Percentiles rank a stretch among this genome's conserved stretches.
phyloP scores from a whole-genome alignment of 2,888 invertebrate genomes.

The Hypomecis punctinalis region DNA sequence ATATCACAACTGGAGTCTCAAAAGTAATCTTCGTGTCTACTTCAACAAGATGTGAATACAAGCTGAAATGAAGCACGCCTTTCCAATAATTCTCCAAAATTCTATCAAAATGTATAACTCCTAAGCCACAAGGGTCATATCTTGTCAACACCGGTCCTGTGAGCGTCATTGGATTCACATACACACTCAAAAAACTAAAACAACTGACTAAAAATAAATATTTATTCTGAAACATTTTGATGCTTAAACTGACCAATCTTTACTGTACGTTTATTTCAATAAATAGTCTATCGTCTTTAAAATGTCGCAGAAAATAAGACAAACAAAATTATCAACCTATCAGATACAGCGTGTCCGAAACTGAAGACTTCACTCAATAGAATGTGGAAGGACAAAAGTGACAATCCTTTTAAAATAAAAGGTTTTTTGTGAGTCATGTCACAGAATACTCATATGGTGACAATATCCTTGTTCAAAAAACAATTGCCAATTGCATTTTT shows the following conservation, averaged over 20 bases:
- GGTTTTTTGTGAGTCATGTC: conserved; percentile 61
- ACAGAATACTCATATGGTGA: conserved; percentile 52
- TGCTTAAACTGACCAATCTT: conserved; percentile 1
- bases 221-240: conserved; percentile 22
- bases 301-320: conserved; percentile 14
- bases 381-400: conserved; percentile 40
- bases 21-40: conserved; percentile 63
- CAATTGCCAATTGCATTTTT: conserved; percentile 31
- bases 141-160: conserved; percentile 65
- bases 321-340: conserved; percentile 22
- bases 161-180: conserved; percentile 62
- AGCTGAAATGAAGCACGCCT: conserved; percentile 63
- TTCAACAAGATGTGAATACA: conserved; percentile 57
- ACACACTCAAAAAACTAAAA: conserved; percentile 37
- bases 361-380: conserved; percentile 29
- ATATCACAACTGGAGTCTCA: conserved; percentile 58
- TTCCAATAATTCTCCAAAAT: conserved; percentile 60
- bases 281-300: background rate
- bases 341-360: conserved; percentile 56
- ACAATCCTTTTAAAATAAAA: conserved; percentile 63
- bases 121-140: conserved; percentile 75
- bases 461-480: conserved; percentile 31
- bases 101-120: conserved; percentile 70
- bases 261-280: conserved; percentile 16
- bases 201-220: conserved; percentile 18